These are phyloP conservation scores for Lutraria lutraria DNA, from an alignment of 2,888 invertebrate species.

Conservation along the genomic window DNA sequence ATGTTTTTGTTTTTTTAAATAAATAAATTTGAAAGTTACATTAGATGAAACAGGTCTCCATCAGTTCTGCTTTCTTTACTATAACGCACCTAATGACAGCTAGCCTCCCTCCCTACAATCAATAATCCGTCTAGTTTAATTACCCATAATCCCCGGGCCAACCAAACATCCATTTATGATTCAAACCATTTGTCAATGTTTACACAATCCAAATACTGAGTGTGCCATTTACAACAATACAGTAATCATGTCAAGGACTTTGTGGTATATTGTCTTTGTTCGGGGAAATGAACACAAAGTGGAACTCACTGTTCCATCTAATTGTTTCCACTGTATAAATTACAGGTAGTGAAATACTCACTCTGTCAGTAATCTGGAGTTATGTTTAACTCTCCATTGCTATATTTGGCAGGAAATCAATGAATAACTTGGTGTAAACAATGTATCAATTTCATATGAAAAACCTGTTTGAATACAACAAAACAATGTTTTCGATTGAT, in stretches of 20 bases:
- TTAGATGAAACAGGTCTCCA: not conserved
- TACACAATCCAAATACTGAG: constrained; percentile 34
- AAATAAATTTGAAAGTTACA: not conserved
- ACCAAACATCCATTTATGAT: constrained; percentile 1
- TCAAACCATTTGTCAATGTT: constrained; percentile 48
- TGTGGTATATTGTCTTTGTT: not conserved
- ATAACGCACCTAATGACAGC: constrained; percentile 38
- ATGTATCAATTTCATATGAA: not conserved
- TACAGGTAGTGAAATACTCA: not conserved
- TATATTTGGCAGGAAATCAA: constrained; percentile 9
- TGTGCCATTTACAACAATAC: not conserved
- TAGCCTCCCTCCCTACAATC: not conserved
- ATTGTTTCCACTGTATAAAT: not conserved
- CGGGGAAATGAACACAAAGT: not conserved
- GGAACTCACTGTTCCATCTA: not conserved
- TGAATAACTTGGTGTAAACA: not conserved
- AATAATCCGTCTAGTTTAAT: constrained; percentile 13
- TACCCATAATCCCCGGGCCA: not conserved
- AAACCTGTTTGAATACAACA: not conserved
- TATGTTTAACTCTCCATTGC: not conserved
- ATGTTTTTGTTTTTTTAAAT: not conserved
- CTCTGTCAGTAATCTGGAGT: not conserved
- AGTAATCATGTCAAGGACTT: not conserved
- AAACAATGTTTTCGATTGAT: not conserved
- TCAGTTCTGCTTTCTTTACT: not conserved